Conservation (phyloP, 2,888 invertebrate genomes). For the Polymixis flavicincta region DNA sequence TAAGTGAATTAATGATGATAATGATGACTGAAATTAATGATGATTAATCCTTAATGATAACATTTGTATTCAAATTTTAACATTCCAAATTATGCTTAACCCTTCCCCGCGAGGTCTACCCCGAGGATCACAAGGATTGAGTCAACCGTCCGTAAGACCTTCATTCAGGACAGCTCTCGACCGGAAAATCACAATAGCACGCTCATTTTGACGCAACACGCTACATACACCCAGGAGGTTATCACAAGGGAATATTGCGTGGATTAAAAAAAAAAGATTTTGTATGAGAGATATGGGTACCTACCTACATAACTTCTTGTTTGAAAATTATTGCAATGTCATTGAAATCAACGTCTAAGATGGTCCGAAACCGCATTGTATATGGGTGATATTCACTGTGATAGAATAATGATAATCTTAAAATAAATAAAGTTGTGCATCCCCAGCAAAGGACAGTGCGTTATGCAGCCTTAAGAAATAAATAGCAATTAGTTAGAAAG, state of each 20-base stretch:
- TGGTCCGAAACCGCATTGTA: neutral
- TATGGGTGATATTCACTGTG: neutral
- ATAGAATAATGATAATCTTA: neutral
- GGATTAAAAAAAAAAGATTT: constrained; percentile 11
- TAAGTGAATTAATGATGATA: neutral
- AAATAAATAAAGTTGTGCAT: no score
- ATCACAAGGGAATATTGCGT: constrained; percentile 51
- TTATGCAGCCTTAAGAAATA: no score
- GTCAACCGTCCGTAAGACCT: constrained; percentile 61
- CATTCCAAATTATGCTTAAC: neutral
- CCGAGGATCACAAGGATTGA: constrained; percentile 22
- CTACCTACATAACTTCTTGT: neutral
- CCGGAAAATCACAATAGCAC: constrained; percentile 73
- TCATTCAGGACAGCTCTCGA: constrained; percentile 66
- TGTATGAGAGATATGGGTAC: neutral
- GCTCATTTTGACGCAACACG: constrained; percentile 67
- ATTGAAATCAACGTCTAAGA: neutral
- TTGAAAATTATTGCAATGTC: no score
- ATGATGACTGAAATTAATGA: neutral
- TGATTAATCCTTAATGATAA: no score
- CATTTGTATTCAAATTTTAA: constrained; percentile 2
- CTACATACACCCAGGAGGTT: constrained; percentile 33
- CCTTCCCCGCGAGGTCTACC: constrained; percentile 22
- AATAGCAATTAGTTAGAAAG: neutral
- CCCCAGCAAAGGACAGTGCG: neutral